Evolutionary conservation across 2,888 invertebrate genomes (phyloP).

Genomic region (Tetragonisca angustula): DNA sequence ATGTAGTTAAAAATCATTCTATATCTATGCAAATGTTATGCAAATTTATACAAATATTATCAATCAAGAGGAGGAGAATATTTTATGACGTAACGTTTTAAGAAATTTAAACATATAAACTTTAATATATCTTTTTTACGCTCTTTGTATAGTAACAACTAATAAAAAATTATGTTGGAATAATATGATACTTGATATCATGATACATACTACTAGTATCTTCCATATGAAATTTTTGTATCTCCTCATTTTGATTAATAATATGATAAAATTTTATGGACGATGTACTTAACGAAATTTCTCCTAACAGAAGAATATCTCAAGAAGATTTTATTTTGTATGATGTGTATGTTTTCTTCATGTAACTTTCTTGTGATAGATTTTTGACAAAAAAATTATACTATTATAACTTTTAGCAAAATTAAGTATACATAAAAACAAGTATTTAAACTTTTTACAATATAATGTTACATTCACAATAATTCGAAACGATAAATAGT

Average conservation of each 20-base stretch:
- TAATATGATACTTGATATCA: neutral
- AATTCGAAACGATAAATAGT: slow-evolving; percentile 24
- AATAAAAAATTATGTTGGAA: slow-evolving; percentile 10
- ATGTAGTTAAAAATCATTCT: slow-evolving; percentile 36
- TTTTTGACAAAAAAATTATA: slow-evolving; percentile 39
- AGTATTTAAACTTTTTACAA: slow-evolving; percentile 32
- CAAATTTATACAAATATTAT: slow-evolving; percentile 1
- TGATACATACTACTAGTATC: slow-evolving; percentile 8
- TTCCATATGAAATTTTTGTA: neutral
- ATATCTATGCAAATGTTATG: slow-evolving; percentile 25
- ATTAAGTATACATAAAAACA: slow-evolving; percentile 44
- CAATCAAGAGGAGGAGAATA: slow-evolving; percentile 25
- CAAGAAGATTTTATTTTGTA: slow-evolving; percentile 23
- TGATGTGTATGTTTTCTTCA: slow-evolving; percentile 39
- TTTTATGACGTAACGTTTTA: neutral
- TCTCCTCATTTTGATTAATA: slow-evolving; percentile 27
- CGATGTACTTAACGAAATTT: slow-evolving; percentile 50
- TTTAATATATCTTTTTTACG: slow-evolving; percentile 12
- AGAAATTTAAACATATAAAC: slow-evolving; percentile 20
- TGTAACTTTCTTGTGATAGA: slow-evolving; percentile 54
- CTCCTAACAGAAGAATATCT: neutral
- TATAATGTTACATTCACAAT: slow-evolving; percentile 26
- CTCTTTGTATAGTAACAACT: slow-evolving; percentile 1
- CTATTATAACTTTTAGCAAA: slow-evolving; percentile 32
- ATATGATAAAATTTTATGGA: slow-evolving; percentile 27